Base-by-base conservation (phyloP, 2,888 invertebrate species). In the Myopa testacea region DNA sequence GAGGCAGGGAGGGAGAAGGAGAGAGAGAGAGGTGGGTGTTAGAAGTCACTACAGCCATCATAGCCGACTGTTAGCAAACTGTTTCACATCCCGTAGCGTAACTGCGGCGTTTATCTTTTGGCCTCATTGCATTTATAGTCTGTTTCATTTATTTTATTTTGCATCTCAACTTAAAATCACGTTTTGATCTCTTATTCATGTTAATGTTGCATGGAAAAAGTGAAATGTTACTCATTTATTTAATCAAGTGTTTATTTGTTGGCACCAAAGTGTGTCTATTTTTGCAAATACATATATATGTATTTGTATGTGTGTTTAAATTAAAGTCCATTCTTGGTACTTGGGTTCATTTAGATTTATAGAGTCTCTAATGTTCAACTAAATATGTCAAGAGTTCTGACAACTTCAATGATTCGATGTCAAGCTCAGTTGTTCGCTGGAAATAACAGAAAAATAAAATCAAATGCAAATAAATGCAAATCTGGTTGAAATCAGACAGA, bases 141-240 rank as follows among this genome's bases (percentile, higher is more conserved):
- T 45, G 6, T 45, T 45, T 10, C 45, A 45, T 45, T 45, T 2
- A 45, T 45, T 45, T 45, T 45, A 6, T 45, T 45, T 45, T 45
- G 6, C 19, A 52, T 70, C 37, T 50, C 52, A 26, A 52, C 37
- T 70, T 4, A 3, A 55, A 55, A 19, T 70, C 70, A 70, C 70
- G 70, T 55, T 70, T 70, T 70, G 55, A 70, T 70, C 69, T 70
- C 55, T 40, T 50, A 16, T 50, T 69, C 4, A 68, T 38, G 3
- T 50, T 52, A 26, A 34, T 52, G 55, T 52, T 45, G 68, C n/a
- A 19, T 1, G 7, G 40, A 37, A 40, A 37, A n/a, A 55, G n/a
- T n/a, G 55, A 55, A 14, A 55, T 55, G 16, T 55, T 14, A 55
- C 10, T 55, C 55, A 55, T 14, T 55, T 55, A 45, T 55, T 55